Evolutionary conservation across 2,888 invertebrate species (phyloP).

Genomic region (Sphaeridia pumilis): DNA sequence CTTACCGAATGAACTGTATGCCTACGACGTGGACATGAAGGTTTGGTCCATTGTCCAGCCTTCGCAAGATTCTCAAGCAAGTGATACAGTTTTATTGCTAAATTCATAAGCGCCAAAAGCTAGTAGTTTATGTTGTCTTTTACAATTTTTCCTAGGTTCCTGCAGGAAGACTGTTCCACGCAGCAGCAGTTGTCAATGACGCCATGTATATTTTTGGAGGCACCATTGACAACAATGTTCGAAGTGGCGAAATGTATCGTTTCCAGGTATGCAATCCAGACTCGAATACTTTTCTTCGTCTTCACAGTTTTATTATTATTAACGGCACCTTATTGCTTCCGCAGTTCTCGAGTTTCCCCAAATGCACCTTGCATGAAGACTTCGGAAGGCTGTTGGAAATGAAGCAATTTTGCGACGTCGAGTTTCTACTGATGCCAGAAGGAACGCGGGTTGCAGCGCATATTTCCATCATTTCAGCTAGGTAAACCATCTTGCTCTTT

Average conservation of each 20-base stretch:
- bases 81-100: no score
- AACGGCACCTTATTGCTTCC: no score
- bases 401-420: constrained; percentile 82
- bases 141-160: no score
- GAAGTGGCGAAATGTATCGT: constrained; percentile 82
- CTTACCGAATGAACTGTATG: constrained; percentile 79
- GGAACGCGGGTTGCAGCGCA: constrained; percentile 67
- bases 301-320: no score
- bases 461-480: constrained; percentile 76
- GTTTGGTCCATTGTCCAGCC: constrained; percentile 29
- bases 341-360: constrained; percentile 84
- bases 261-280: constrained; percentile 68
- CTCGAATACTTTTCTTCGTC: no score
- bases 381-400: constrained; percentile 71
- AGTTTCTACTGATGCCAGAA: constrained; percentile 61
- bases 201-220: constrained; percentile 93
- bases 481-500: no score
- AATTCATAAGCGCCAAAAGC: no score
- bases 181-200: constrained; percentile 80
- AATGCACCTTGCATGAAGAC: constrained; percentile 88
- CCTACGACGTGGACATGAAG: constrained; percentile 60
- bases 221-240: constrained; percentile 84
- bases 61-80: constrained; percentile 27
- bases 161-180: constrained; percentile 77
- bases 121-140: no score